These are phyloP conservation scores for Onychorhynchus coronatus DNA, from an alignment of 2,113 vertebrate genomes.

Conservation along the genomic window DNA sequence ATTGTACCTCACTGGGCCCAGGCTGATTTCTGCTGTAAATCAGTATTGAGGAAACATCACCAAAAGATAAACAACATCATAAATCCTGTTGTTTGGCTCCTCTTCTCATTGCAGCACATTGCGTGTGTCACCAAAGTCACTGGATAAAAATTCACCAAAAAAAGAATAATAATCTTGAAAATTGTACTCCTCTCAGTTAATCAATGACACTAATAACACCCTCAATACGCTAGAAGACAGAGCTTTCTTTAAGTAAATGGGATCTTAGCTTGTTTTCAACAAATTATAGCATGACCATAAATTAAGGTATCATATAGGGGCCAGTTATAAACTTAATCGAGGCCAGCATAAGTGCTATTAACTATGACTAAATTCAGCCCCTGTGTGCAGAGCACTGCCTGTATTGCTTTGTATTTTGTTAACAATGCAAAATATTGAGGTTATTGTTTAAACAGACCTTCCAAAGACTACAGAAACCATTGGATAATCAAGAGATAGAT, in stretches of 20 bases:
- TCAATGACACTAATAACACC: neutral
- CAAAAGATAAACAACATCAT: neutral
- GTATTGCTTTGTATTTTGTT: neutral
- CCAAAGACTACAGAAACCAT: neutral
- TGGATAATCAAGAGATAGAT: slow-evolving; percentile 14
- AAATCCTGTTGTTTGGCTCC: neutral
- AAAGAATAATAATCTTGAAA: neutral
- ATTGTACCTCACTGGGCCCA: neutral
- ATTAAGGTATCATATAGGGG: neutral
- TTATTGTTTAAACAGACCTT: slow-evolving; percentile 1
- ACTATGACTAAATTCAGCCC: neutral
- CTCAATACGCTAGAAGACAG: neutral
- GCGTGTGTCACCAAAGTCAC: neutral
- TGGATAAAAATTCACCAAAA: neutral
- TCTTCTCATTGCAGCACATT: neutral
- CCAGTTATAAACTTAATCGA: neutral
- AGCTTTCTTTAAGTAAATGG: neutral
- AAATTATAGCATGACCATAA: neutral
- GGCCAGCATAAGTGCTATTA: neutral
- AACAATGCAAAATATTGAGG: neutral
- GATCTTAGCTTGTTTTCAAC: neutral
- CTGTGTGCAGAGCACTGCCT: neutral
- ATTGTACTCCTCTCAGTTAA: neutral
- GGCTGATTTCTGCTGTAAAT: neutral
- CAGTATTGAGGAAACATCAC: neutral